Percentiles rank a stretch among this genome's conserved stretches.
Conservation (phyloP, 2,888 invertebrate genomes). For the Perizoma flavofasciatum region DNA sequence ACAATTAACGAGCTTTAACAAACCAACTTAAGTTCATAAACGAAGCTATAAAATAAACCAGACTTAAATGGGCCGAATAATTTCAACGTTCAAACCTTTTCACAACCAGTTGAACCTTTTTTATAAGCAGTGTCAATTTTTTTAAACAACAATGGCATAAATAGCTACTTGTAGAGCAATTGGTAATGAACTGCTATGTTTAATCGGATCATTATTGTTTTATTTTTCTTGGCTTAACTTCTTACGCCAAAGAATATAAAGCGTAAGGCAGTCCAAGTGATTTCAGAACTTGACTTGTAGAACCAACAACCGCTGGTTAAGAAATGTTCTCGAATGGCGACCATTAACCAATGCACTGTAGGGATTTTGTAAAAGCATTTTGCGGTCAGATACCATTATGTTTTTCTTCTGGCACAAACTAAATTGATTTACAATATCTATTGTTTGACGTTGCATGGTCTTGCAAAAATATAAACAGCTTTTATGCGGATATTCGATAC, state of each 20-base stretch:
- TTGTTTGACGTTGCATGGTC: too few species aligned
- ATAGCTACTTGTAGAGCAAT: background rate
- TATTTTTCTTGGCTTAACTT: background rate
- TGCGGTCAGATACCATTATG: too few species aligned
- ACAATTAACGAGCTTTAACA: conserved; percentile 27
- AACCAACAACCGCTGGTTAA: too few species aligned
- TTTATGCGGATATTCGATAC: background rate
- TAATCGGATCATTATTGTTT: background rate
- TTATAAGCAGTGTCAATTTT: conserved; percentile 52
- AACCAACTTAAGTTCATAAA: conserved; percentile 43
- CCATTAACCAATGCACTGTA: too few species aligned
- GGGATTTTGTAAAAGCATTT: too few species aligned
- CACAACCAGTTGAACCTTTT: conserved; percentile 46
- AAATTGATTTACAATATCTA: too few species aligned
- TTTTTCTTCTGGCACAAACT: too few species aligned
- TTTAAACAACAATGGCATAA: conserved; percentile 43
- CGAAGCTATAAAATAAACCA: conserved; percentile 40
- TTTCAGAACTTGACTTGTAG: too few species aligned
- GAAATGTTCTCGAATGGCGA: too few species aligned
- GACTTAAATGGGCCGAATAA: conserved; percentile 42
- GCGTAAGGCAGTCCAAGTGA: too few species aligned
- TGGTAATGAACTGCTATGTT: background rate
- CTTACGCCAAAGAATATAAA: too few species aligned
- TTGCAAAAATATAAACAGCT: too few species aligned
- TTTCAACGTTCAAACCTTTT: conserved; percentile 36